Evolutionary conservation across 1,140 invertebrate species (phyloP).

Genomic region (Drosophila pallidifrons): DNA sequence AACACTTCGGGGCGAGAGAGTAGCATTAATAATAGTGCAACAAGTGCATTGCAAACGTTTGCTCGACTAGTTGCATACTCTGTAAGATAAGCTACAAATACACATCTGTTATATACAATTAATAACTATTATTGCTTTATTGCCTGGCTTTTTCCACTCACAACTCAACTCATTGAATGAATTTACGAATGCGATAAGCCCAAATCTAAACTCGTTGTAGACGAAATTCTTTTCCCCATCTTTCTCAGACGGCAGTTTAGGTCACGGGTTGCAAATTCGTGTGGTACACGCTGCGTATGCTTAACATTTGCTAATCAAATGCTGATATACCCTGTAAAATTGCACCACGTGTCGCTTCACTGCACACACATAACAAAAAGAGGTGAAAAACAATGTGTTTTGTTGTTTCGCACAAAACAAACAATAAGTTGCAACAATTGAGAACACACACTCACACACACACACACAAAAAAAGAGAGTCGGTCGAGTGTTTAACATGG

Average conservation of each 20-base stretch:
- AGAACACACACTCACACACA: constrained; percentile 5
- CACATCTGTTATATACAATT: not conserved
- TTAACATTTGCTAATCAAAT: too few species aligned
- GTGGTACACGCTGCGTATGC: too few species aligned
- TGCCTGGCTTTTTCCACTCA: not conserved
- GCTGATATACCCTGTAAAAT: not conserved
- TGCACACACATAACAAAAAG: not conserved
- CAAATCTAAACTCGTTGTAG: too few species aligned
- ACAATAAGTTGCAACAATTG: constrained; percentile 20
- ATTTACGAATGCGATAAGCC: too few species aligned
- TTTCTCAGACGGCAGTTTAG: too few species aligned
- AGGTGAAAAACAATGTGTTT: not conserved
- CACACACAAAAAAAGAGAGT: not conserved
- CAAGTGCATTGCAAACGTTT: constrained; percentile 1
- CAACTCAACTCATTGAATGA: not conserved
- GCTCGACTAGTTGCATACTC: constrained; percentile 12
- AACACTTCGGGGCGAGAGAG: not conserved
- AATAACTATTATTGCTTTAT: not conserved
- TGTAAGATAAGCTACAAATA: not conserved
- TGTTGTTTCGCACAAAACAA: constrained; percentile 28
- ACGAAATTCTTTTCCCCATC: too few species aligned
- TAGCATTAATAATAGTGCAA: constrained; percentile 11
- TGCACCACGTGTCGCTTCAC: not conserved
- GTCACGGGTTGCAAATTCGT: too few species aligned
- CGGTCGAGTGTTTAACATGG: not conserved